Base-by-base conservation (phyloP, 2,113 vertebrate species). In the Sinocyclocheilus anshuiensis region DNA sequence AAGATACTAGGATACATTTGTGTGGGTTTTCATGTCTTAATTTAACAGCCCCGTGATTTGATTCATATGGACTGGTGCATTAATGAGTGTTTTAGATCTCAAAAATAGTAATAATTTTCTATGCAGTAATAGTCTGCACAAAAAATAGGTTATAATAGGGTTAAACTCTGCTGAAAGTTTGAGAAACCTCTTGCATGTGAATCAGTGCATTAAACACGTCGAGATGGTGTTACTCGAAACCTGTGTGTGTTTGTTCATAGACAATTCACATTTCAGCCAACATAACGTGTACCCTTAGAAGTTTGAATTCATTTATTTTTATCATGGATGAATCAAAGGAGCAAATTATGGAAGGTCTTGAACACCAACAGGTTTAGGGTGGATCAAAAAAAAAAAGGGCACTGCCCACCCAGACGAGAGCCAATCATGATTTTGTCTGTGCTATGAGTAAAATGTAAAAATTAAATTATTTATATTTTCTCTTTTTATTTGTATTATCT, bases 21-120 rank as follows among this genome's bases (percentile, higher is more conserved):
- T 33, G 42, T 1, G 16, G n/a, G 24, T 67, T 39, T 86, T 85
- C 77, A 59, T 84, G 78, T 86, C 83, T 88, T 89, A 89, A 89
- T 87, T 85, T 82, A 87, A 86, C 83, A 86, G 78, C 67, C 48
- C 69, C 26, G 42, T 84, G 72, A 89, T 86, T 48, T 75, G 36
- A 24, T 53, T 22, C 77, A 86, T 45, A 42, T 59, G 29, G 33
- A 82, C 10, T 69, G 42, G 13, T 55, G 59, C 48, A 72, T 42
- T 53, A 63, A 48, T 26, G n/a, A 36, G 45, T 71, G 80, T 67
- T 84, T 87, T 81, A 36, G 12, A 53, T 57, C 55, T 53, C 13
- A 50, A 65, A 82, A 71, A 45, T 33, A 71, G 63, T 42, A 71
- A 55, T 29, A 0, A 36, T 71, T 69, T 53, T 83, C 36, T 45